Conservation (phyloP, 2,113 vertebrate species). For the Chloropsis cyanopogon region DNA sequence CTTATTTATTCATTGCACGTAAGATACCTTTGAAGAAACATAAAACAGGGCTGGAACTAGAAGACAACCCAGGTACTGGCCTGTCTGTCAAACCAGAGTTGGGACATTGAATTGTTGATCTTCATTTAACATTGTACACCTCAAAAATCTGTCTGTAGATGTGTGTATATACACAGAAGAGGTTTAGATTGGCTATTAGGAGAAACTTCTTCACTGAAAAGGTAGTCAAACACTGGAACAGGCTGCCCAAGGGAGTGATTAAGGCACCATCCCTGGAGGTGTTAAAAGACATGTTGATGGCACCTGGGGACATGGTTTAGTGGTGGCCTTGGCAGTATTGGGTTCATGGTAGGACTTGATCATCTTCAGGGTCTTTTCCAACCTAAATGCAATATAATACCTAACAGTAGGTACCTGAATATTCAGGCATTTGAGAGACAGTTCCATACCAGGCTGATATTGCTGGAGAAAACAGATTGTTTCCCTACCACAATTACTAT, state of each 20-base stretch:
- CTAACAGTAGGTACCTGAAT: neutral
- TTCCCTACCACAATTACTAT: neutral
- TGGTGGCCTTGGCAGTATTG: too few relatives aligned
- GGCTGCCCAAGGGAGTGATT: neutral
- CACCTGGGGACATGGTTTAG: too few relatives aligned
- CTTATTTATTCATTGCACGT: neutral
- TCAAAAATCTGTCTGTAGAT: neutral
- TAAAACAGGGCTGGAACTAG: neutral
- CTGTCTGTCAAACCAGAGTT: neutral
- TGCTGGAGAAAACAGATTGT: neutral
- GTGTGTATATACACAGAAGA: neutral
- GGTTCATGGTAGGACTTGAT: fast-evolving
- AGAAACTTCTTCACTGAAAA: neutral
- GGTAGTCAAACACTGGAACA: neutral
- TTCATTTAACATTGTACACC: neutral
- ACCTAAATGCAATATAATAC: neutral
- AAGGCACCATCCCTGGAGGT: neutral
- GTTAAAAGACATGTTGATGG: neutral
- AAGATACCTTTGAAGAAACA: neutral
- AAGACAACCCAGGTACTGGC: neutral
- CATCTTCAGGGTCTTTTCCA: neutral
- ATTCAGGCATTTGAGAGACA: neutral
- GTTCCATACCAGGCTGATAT: neutral
- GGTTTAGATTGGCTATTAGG: neutral
- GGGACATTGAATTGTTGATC: neutral